Base-by-base conservation (phyloP, 2,888 invertebrate genomes). In the Drosophila mulleri region DNA sequence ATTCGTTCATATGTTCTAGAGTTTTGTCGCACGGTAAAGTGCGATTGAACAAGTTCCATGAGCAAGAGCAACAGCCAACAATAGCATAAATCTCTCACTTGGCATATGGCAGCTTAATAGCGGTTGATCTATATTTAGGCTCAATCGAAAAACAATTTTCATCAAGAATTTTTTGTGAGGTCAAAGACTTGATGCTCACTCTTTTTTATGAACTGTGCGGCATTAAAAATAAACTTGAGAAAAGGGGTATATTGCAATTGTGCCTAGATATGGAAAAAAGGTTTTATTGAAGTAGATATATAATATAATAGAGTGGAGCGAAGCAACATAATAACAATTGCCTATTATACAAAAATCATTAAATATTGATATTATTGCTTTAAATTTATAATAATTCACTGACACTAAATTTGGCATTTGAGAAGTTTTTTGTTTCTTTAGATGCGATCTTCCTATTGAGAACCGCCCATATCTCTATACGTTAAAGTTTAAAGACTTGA, bases 61-160 rank as follows among this genome's bases (percentile, higher is more conserved):
- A 26, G 18, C 56, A 45, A 44, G 56, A 63, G n/a, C 62, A n/a
- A 41, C 41, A n/a, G 2, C 3, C 3, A 41, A 16, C 3, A 41
- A 16, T 18, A 48, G 18, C 57, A 65, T 74, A 69, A 74, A 78
- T 70, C 61, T 60, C 42, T 66, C 65, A 61, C 71, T 52, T 61
- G 72, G 65, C 58, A 71, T 47, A 59, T 47, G 41, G 39, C 41
- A 53, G 54, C 58, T 68, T 71, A 62, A 74, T 66, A 59, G 62
- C 71, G 47, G 53, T 64, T 85, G 67, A 75, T 82, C 86, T 88
- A 88, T 80, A 80, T 83, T 70, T 74, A 69, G 41, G 53, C 50
- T 16, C 20, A 64, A 64, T 71, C 39, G 44, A 29, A 47, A 39
- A 54, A 64, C 63, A 64, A 53, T 73, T 62, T 70, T 44, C 45